phyloP scores from a whole-genome alignment of 2,888 invertebrate species.

The Phortica magna region DNA sequence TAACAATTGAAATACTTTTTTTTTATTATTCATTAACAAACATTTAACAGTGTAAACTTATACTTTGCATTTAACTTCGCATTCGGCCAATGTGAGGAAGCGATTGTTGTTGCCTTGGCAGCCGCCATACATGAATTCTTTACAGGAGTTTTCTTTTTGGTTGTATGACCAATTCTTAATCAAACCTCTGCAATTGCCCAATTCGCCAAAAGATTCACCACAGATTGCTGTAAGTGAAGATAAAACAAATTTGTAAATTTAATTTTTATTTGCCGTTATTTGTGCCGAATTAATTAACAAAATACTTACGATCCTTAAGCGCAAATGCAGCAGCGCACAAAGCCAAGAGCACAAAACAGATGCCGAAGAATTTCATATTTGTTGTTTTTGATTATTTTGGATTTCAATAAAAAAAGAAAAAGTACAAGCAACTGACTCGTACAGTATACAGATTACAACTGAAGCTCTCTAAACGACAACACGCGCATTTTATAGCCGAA shows the following conservation, averaged over 20 bases:
- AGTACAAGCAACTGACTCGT: slow-evolving; percentile 1
- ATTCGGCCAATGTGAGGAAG: slow-evolving; percentile 82
- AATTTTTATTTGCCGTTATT: not conserved
- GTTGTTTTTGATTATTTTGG: not conserved
- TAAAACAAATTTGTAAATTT: too few species aligned
- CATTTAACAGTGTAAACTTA: slow-evolving; percentile 21
- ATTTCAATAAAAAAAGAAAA: not conserved
- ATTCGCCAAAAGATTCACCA: slow-evolving; percentile 55
- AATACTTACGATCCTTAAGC: slow-evolving; percentile 56
- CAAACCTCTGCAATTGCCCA: slow-evolving; percentile 46
- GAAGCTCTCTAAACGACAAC: slow-evolving; percentile 29
- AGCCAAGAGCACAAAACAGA: slow-evolving; percentile 50
- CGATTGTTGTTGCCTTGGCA: slow-evolving; percentile 87
- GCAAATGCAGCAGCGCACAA: slow-evolving; percentile 53
- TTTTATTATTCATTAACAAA: not conserved
- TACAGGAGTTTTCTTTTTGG: slow-evolving; percentile 79
- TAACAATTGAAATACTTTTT: not conserved
- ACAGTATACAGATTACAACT: slow-evolving; percentile 47
- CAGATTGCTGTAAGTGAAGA: slow-evolving; percentile 54
- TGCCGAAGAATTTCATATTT: slow-evolving; percentile 61
- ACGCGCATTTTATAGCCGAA: slow-evolving; percentile 55
- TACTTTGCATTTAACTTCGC: slow-evolving; percentile 80
- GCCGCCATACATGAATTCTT: slow-evolving; percentile 85
- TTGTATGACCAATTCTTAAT: slow-evolving; percentile 51
- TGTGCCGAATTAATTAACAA: not conserved